phyloP scores from a whole-genome alignment of 2,797 vertebrate genomes.

The Sternotherus odoratus region DNA sequence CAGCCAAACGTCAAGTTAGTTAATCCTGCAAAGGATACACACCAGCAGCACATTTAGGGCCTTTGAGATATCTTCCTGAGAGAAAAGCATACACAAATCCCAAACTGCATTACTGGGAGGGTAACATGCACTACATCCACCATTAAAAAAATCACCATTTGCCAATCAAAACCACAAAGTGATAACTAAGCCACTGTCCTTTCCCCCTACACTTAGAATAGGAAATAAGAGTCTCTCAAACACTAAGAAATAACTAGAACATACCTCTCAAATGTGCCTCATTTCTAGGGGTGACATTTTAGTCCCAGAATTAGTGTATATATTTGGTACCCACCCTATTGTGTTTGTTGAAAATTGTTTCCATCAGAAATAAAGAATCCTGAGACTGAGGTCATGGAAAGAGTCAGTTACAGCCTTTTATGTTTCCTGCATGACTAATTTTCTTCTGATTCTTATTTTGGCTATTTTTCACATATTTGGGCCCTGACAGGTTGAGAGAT shows the following conservation, averaged over 20 bases:
- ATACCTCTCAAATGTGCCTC: not conserved
- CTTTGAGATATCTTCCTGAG: not conserved
- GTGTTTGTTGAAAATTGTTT: constrained; percentile 20
- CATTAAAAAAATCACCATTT: not conserved
- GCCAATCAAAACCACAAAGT: not conserved
- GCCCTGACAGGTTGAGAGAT: constrained; percentile 13
- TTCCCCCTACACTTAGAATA: not conserved
- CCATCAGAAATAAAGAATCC: not conserved
- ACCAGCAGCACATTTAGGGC: not conserved
- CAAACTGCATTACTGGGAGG: not conserved
- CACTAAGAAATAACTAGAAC: constrained; percentile 35
- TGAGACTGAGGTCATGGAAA: not conserved
- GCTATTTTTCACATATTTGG: not conserved
- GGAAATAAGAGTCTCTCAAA: not conserved
- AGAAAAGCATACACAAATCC: not conserved
- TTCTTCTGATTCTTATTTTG: not conserved
- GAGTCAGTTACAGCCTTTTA: constrained; percentile 2
- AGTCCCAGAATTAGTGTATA: not conserved
- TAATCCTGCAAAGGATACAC: not conserved
- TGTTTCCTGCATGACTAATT: constrained; percentile 21
- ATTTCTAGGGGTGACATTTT: constrained; percentile 31
- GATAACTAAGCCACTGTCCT: not conserved
- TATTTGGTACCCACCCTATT: not conserved
- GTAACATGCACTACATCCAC: not conserved
- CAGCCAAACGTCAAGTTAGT: not conserved